Base-by-base conservation (phyloP, 2,888 invertebrate species). In the Ophion ellenae region DNA sequence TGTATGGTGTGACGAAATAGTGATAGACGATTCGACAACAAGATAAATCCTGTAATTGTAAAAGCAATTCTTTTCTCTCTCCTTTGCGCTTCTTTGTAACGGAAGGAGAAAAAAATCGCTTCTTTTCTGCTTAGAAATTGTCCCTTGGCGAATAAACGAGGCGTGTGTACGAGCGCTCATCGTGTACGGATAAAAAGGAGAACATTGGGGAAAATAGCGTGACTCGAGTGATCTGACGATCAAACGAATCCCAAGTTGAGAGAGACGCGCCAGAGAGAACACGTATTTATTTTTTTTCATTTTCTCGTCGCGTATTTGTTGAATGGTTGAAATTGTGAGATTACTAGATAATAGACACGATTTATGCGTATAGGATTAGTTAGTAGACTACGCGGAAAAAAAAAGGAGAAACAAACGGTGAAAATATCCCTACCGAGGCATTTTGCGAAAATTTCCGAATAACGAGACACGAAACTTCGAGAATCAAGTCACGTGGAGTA, bases 161-260 rank as follows among this genome's bases (percentile, higher is more conserved):
- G 90, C 90, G 91, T 92, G 91, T 91, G 91, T 91, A 90, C 90
- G 90, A 89, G 89, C 89, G 90, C 91, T 88, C 89, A 61, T 36
- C 14, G 88, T 88, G 87, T 73, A 63, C 36, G 57, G 66, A 71
- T 67, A 73, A 69, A 53, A 71, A 63, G 71, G 76, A 57, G 76
- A 57, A 36, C 45, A 59, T 45, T 3, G 78, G 63, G 36, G 9
- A 45, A 63, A 28, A 45, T 32, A 69, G 69, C 66, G 28, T n/a
- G 32, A 53, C 53, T 53, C 24, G 71, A 7, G 20, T 36, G 47
- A 75, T n/a, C 75, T 73, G 17, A 79, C 47, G n/a, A 76, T 69
- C 53, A 28, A 67, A 57, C 64, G 59, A 61, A 71, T 36, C 45
- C 32, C 36, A 36, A 74, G 73, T 80, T 32, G 78, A 74, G 77